Evolutionary conservation across 53 echinoderm and acorn worm species (phyloP), one percentile per base, ranked within the genome.

Genomic region (Zoroaster sp.): DNA sequence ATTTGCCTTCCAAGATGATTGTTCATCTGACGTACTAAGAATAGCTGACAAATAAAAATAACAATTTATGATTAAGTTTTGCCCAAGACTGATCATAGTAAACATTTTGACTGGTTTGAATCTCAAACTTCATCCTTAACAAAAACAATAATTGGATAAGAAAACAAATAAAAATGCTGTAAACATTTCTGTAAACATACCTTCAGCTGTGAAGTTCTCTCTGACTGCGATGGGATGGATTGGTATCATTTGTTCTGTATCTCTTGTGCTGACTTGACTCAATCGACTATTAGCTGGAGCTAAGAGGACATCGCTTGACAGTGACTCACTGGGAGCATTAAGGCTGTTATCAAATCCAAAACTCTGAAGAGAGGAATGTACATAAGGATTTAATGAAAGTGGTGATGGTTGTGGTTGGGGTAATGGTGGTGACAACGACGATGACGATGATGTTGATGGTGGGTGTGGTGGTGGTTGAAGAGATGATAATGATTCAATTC

Each of bases 21-120:
- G 93, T 70, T 98, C 98, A 15, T 98, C 96, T 55, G 73, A 54
- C 1, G 59, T 71, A 43, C 98, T 92, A 21, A 98, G 74, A 34
- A 98, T 93, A 23, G 81, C 96, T 94, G 73, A n/a, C n/a, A n/a
- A n/a, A n/a, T n/a, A n/a, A n/a, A n/a, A n/a, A n/a, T n/a, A n/a
- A n/a, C n/a, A n/a, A n/a, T n/a, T n/a, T n/a, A n/a, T n/a, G n/a
- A n/a, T n/a, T n/a, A n/a, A n/a, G n/a, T n/a, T n/a, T n/a, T n/a
- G n/a, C n/a, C n/a, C n/a, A n/a, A n/a, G n/a, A n/a, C n/a, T n/a
- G n/a, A n/a, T n/a, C n/a, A n/a, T n/a, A n/a, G n/a, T n/a, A n/a
- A n/a, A n/a, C n/a, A n/a, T n/a, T n/a, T n/a, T n/a, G n/a, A n/a
- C n/a, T n/a, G n/a, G n/a, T n/a, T n/a, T n/a, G n/a, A n/a, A n/a